phyloP scores from a whole-genome alignment of 2,888 invertebrate species.

The Aricia artaxerxes region DNA sequence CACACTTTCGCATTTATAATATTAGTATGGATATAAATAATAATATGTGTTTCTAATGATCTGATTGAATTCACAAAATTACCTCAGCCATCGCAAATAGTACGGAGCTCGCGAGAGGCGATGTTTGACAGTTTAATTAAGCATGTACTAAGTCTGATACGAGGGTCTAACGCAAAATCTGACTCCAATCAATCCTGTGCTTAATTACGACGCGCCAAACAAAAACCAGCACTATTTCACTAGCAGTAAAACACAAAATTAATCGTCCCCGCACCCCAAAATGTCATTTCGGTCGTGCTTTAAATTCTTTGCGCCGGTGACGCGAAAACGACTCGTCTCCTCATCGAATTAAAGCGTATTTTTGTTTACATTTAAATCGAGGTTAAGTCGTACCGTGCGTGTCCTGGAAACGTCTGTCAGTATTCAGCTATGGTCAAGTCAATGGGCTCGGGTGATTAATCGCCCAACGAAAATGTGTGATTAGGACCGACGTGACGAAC shows the following conservation, averaged over 20 bases:
- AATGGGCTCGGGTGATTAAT: slow-evolving; percentile 51
- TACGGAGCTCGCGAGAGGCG: slow-evolving; percentile 45
- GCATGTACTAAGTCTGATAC: slow-evolving; percentile 52
- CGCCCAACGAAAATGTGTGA: slow-evolving; percentile 36
- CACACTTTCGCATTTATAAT: too few species aligned
- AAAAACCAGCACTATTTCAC: slow-evolving; percentile 34
- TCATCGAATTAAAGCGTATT: slow-evolving; percentile 34
- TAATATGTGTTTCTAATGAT: slow-evolving; percentile 13
- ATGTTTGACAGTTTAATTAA: slow-evolving; percentile 60
- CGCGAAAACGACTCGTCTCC: neutral
- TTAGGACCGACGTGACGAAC: slow-evolving; percentile 18
- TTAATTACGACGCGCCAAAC: slow-evolving; percentile 36
- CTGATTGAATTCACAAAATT: slow-evolving; percentile 36
- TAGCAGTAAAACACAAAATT: slow-evolving; percentile 20
- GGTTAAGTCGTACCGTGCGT: slow-evolving; percentile 42
- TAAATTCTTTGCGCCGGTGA: slow-evolving; percentile 20
- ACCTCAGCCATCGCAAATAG: slow-evolving; percentile 42
- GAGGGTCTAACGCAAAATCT: slow-evolving; percentile 53
- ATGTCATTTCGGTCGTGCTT: slow-evolving; percentile 35
- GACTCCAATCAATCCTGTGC: slow-evolving; percentile 51
- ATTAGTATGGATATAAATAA: neutral
- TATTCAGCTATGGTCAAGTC: slow-evolving; percentile 50
- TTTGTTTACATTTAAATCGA: slow-evolving; percentile 32
- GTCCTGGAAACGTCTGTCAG: slow-evolving; percentile 48
- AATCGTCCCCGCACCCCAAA: slow-evolving; percentile 22